Percentiles rank a stretch among this genome's conserved stretches.
phyloP scores from a whole-genome alignment of 2,888 invertebrate species.

The Drosophila tanythrix region DNA sequence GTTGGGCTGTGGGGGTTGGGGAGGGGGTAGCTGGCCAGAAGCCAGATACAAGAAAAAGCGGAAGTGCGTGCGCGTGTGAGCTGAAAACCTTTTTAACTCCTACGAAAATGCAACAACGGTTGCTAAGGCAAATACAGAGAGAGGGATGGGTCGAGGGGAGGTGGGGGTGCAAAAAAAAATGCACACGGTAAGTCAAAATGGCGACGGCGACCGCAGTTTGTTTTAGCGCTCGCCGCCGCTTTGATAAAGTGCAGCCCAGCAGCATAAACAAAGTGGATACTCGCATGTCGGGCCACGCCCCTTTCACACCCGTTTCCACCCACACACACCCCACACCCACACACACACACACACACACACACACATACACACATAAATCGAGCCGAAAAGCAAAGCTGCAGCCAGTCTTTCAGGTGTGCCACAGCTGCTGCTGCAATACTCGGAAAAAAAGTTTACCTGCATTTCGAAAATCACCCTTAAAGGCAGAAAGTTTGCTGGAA shows the following conservation, averaged over 20 bases:
- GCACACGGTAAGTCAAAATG: constrained; percentile 65
- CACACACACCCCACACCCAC: background rate
- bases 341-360: background rate
- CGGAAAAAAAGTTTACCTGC: background rate
- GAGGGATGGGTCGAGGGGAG: background rate
- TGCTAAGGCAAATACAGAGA: background rate
- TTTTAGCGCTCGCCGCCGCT: constrained; percentile 64
- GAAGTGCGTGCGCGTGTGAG: constrained; percentile 69
- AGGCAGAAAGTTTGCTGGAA: background rate
- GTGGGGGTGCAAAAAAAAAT: background rate
- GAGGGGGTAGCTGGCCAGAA: constrained; percentile 9
- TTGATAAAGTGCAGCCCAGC: constrained; percentile 78
- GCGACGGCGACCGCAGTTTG: constrained; percentile 69
- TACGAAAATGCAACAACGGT: constrained; percentile 49
- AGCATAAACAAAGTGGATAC: constrained; percentile 75
- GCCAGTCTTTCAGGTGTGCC: background rate
- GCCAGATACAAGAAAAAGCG: constrained; percentile 66
- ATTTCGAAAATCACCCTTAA: background rate
- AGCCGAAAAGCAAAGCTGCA: constrained; percentile 17
- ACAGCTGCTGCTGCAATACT: constrained; percentile 4
- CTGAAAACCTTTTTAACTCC: constrained; percentile 63
- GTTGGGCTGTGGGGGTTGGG: background rate
- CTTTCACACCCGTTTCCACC: background rate
- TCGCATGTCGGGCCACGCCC: constrained; percentile 31
- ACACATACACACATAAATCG: background rate